Conservation (phyloP, 2,888 invertebrate genomes). For the Omphaloscelis lunosa region DNA sequence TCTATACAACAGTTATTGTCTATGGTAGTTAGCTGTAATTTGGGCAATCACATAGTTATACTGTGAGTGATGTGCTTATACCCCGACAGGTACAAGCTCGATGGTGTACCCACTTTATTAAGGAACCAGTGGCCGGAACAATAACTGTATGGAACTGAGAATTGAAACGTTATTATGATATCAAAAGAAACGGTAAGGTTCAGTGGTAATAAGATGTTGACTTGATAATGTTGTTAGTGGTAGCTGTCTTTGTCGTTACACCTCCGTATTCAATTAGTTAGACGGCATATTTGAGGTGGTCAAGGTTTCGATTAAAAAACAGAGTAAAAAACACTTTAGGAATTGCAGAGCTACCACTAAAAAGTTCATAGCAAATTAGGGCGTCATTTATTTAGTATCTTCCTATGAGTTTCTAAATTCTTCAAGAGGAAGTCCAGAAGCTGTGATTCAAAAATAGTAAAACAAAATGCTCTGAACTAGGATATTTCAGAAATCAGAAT, state of each 20-base stretch:
- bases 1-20: constrained; percentile 54
- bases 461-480: too few relatives aligned
- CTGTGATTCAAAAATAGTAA: neutral
- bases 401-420: neutral
- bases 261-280: neutral
- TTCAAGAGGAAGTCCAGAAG: neutral
- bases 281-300: neutral
- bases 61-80: constrained; percentile 60
- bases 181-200: constrained; percentile 47
- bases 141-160: constrained; percentile 54
- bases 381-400: too few relatives aligned
- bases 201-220: constrained; percentile 17
- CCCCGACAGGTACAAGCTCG: constrained; percentile 35
- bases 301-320: too few relatives aligned
- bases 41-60: constrained; percentile 74
- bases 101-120: constrained; percentile 65
- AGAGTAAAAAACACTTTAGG: neutral
- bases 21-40: constrained; percentile 69
- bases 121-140: constrained; percentile 61
- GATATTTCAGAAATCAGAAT: neutral
- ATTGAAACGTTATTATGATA: constrained; percentile 61
- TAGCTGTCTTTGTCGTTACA: neutral
- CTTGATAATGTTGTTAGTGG: constrained; percentile 13
- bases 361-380: neutral
- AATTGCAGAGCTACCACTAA: neutral